Conservation (phyloP, 2,888 invertebrate species). For the Nephrotoma appendiculata region DNA sequence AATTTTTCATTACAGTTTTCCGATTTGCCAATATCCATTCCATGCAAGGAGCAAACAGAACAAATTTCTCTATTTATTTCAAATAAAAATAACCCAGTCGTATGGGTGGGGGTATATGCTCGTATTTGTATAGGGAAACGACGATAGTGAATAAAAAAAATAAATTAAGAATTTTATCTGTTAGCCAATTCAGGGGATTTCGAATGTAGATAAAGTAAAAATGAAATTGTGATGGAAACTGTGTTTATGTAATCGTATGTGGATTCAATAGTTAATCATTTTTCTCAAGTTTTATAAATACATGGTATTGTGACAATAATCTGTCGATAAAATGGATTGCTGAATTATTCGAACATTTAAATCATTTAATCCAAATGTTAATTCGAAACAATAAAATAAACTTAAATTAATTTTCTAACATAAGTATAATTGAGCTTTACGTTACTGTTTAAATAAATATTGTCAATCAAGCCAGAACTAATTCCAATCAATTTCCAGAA, state of each 20-base stretch:
- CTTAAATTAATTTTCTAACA: no score
- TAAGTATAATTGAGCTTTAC: no score
- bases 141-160: background rate
- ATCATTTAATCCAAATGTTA: no score
- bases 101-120: background rate
- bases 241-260: background rate
- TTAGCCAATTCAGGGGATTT: background rate
- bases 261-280: background rate
- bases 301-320: background rate
- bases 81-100: background rate
- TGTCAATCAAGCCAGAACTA: no score
- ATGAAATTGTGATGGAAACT: background rate
- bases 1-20: background rate
- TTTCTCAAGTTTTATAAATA: background rate
- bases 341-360: no score
- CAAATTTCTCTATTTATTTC: background rate
- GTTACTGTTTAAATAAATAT: no score
- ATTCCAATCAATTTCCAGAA: no score
- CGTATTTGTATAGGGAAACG: background rate
- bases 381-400: no score
- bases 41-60: background rate
- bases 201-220: background rate
- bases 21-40: background rate
- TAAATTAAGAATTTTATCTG: background rate
- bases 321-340: background rate